Conservation (phyloP, 1,140 invertebrate genomes). For the Diorhabda elongata region DNA sequence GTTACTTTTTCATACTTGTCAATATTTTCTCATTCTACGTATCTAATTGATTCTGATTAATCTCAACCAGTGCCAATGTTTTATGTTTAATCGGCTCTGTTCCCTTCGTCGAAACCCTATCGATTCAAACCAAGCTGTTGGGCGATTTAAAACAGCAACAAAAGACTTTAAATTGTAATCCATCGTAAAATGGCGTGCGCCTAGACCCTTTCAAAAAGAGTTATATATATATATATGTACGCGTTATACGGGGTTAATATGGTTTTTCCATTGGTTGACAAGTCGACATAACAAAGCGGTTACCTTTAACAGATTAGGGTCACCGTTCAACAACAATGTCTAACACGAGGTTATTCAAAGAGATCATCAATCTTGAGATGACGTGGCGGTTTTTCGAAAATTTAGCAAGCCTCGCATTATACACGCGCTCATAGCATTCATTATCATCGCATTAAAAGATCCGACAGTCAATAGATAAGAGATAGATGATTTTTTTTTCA, state of each 20-base stretch:
- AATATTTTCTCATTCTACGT: no score
- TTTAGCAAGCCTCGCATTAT: slow-evolving; percentile 9
- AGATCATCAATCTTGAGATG: slow-evolving; percentile 28
- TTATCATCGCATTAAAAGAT: slow-evolving; percentile 9
- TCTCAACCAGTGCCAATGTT: no score
- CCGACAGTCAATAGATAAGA: no score
- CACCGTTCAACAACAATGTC: slow-evolving; percentile 28
- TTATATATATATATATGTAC: not conserved
- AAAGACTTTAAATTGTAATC: slow-evolving; percentile 21
- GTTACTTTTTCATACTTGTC: no score
- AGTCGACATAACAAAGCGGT: slow-evolving; percentile 27
- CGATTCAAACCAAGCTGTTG: not conserved
- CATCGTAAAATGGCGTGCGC: slow-evolving; percentile 26
- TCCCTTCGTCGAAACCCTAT: not conserved
- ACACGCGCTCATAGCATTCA: slow-evolving; percentile 19
- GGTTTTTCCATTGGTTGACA: slow-evolving; percentile 25
- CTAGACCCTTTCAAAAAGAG: slow-evolving; percentile 12
- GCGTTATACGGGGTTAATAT: slow-evolving; percentile 19
- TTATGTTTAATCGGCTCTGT: no score
- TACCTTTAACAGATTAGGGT: slow-evolving; percentile 30
- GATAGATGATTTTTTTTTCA: no score
- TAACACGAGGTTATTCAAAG: slow-evolving; percentile 20
- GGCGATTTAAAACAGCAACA: slow-evolving; percentile 10
- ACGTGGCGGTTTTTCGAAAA: slow-evolving; percentile 21
- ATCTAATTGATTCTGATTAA: no score